Base-by-base conservation (phyloP, 1,140 invertebrate genomes). In the Euura lappo region DNA sequence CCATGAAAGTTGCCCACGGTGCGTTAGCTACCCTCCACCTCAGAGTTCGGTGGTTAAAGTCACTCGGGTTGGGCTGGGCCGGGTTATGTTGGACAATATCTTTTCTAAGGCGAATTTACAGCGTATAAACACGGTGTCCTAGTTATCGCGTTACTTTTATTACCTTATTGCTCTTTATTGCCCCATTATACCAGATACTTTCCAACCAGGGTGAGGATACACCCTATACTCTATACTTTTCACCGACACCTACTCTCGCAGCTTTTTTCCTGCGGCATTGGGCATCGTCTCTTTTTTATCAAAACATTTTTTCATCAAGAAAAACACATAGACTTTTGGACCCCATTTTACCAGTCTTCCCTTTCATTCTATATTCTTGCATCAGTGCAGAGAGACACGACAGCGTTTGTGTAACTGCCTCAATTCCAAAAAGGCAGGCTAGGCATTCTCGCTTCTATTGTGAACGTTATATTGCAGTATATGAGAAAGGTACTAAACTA, bases 41-140 rank as follows among this genome's bases (percentile, higher is more conserved):
- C 42, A 68, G 60, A 10, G 8, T 64, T 28, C 13, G 60, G 13
- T 64, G 8, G 8, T 64, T 64, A 64, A 13, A 13, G 13, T 13
- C 8, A 64, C 8, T 64, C 10, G 51, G 51, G 51, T 8, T 60
- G 51, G 8, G 3, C 13, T 6, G 51, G 51, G 13, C 51, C 51
- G 8, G 10, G 8, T n/a, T n/a, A 60, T 3, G 68, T 69, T 72
- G 70, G 51, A 71, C 70, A 71, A 70, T 45, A 60, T 42, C 67
- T 80, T 74, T 78, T 64, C 69, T 76, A 75, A 65, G 69, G 74
- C 69, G 75, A 79, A 80, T 79, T 82, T 82, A 80, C 77, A 79
- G 72, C 60, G 71, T 73, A 80, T 79, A 79, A 80, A 81, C 79
- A 80, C 75, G 73, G 75, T 77, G 79, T 78, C 77, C 76, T 71